Percentiles rank a stretch among this genome's conserved stretches.
phyloP scores from a whole-genome alignment of 2,797 vertebrate genomes.

The Parauchenoglanis punctatus region DNA sequence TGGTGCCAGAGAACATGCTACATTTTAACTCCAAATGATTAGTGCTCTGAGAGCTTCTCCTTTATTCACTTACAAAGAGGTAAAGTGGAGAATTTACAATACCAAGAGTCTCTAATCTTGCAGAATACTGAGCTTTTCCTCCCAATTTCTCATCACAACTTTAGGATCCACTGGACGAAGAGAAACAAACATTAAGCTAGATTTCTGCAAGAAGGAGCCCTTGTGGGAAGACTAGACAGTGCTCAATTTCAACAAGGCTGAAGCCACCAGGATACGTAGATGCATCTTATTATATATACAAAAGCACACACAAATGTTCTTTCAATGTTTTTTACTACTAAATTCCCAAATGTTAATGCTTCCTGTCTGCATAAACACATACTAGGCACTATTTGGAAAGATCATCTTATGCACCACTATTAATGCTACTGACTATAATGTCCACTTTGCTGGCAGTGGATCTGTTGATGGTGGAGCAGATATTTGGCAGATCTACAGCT shows the following conservation, averaged over 20 bases:
- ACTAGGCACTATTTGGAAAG: constrained; percentile 8
- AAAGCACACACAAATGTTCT: not conserved
- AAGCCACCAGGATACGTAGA: not conserved
- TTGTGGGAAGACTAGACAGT: not conserved
- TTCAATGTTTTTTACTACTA: constrained; percentile 6
- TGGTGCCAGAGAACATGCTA: constrained; percentile 14
- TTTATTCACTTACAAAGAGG: constrained; percentile 20
- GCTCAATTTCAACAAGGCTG: not conserved
- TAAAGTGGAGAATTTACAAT: not conserved
- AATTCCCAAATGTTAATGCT: not conserved
- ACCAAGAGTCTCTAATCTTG: not conserved
- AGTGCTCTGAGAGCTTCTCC: not conserved
- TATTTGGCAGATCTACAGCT: constrained; percentile 51
- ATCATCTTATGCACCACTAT: constrained; percentile 7
- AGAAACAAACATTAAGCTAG: not conserved
- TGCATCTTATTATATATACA: not conserved
- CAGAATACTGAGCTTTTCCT: not conserved
- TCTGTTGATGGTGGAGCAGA: constrained; percentile 50
- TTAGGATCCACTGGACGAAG: not conserved
- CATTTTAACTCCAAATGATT: constrained; percentile 18
- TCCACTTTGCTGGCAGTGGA: constrained; percentile 39
- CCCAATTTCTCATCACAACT: not conserved
- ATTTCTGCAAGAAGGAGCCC: not conserved
- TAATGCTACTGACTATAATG: constrained; percentile 7
- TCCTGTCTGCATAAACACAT: not conserved